Evolutionary conservation across 1,140 invertebrate genomes (phyloP).

Genomic region (Lordiphosa stackelbergi): DNA sequence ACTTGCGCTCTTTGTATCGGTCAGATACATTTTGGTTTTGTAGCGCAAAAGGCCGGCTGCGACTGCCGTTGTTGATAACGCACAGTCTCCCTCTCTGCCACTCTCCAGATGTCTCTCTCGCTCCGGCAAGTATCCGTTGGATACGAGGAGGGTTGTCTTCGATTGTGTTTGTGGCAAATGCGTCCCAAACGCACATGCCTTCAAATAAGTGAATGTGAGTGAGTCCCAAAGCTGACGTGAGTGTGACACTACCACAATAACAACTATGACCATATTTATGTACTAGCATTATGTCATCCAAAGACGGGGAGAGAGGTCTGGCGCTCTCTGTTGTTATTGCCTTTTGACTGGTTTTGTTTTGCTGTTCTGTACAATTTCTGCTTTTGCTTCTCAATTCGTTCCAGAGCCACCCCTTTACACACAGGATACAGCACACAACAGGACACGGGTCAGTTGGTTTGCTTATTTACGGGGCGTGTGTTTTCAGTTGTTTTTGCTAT

Average conservation of each 20-base stretch:
- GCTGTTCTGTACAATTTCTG: conserved; percentile 5
- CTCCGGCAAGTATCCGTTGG: conserved; percentile 42
- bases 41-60: conserved; percentile 58
- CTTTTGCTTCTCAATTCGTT: conserved; percentile 15
- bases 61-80: conserved; percentile 16
- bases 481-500: conserved; percentile 27
- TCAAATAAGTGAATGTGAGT: conserved; percentile 44
- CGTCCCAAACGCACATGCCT: conserved; percentile 44
- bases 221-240: conserved; percentile 8
- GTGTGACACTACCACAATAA: conserved; percentile 13
- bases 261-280: conserved; percentile 1
- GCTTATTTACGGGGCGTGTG: conserved; percentile 23
- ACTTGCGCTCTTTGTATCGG: conserved; percentile 19
- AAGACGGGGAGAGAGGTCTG: conserved; percentile 29
- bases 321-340: conserved; percentile 7
- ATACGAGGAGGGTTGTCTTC: conserved; percentile 57
- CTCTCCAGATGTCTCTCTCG: conserved; percentile 1
- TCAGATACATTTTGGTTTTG: conserved; percentile 43
- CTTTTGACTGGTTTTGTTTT: conserved; percentile 3
- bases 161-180: conserved; percentile 19
- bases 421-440: conserved; percentile 3
- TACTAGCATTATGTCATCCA: conserved; percentile 64
- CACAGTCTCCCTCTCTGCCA: conserved; percentile 10
- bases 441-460: conserved; percentile 38
- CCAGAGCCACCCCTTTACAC: conserved; percentile 28